Evolutionary conservation across 1,140 invertebrate species (phyloP), one percentile per base, ranked within the genome.

Genomic region (Kradibia gibbosae): DNA sequence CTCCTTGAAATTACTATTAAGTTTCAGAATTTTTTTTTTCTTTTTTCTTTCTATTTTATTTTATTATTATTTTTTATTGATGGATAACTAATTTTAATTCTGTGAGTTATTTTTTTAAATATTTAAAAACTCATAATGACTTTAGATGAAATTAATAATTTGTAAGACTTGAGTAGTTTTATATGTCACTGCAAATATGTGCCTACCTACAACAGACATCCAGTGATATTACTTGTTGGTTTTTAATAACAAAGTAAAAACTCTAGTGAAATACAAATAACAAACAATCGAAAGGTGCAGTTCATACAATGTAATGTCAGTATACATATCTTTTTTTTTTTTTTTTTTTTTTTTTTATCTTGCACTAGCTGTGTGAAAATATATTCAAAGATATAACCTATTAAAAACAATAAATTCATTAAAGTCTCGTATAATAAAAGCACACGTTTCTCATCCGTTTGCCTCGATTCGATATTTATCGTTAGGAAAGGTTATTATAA

Each of bases 221-320:
- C 80, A 81, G 80, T 81, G 80, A 77, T 77, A 81, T 81, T 76
- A 76, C 25, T 76, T 81, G 73, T 81, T 81, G 79, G 72, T 25
- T 75, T 71, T 81, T 81, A 53, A 67, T 81, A 39, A 70, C 17
- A 45, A 81, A 70, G 15, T 62, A 67, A 28, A 65, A 67, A 75
- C n/a, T 60, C 73, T 81, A 81, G 80, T 77, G 42, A 77, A 81
- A 31, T 76, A 67, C 50, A 76, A 36, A 57, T 60, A 77, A 65
- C 0, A 76, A 60, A 57, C 34, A 48, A 76, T 70, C 65, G 65
- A 81, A 25, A 34, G 67, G 57, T 81, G 80, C 73, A 71, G 48
- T 65, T 53, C 57, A 76, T 70, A 70, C 28, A 25, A 39, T 39
- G 77, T 57, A 71, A 17, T 81, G 67, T 81, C 39, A 36, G 73